Base-by-base conservation (phyloP, 2,113 vertebrate species). In the Holacanthus passer region DNA sequence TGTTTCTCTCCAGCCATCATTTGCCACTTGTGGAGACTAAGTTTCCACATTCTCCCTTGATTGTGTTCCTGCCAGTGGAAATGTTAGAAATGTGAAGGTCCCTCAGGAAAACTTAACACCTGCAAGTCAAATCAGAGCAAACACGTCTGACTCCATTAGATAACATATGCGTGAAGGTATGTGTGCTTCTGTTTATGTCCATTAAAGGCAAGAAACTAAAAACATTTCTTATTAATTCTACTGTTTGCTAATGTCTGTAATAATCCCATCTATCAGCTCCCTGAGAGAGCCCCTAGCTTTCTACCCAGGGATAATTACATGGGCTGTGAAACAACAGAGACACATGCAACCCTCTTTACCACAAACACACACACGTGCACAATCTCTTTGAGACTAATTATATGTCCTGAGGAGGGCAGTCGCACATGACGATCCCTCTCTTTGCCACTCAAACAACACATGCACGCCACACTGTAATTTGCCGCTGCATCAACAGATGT, bases 351-450 rank as follows among this genome's bases (percentile, higher is more conserved):
- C n/a, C 62, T 53, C 70, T 70, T 47, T 20, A 71, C 68, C 67
- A 67, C 74, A 81, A 50, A 80, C 77, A 71, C 50, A 45, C 58
- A 59, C 20, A 32, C 37, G 41, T 16, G 27, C 76, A 66, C 73
- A 82, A 73, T 79, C 43, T 84, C 75, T 73, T 63, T 72, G 41
- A 90, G 67, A 76, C 79, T 81, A 90, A 93, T 90, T 86, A 91
- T 71, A 92, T 66, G 66, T 90, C 85, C 63, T 6, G 56, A 58
- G 59, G 77, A 68, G 29, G 59, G 53, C 45, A 47, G 45, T 39
- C 65, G 77, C 78, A 71, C 35, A 48, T 35, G 71, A 69, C 9
- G 8, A 29, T 81, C 64, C 37, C 31, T 41, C 65, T 82, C 16
- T 32, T 58, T 76, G 69, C 69, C 65, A 60, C 71, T 89, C 80